A percentile compares a stretch with the other conserved stretches of the same genome.
These are phyloP conservation scores for Eptesicus fuscus DNA, from an alignment of 2,113 vertebrate genomes.

Conservation along the genomic window DNA sequence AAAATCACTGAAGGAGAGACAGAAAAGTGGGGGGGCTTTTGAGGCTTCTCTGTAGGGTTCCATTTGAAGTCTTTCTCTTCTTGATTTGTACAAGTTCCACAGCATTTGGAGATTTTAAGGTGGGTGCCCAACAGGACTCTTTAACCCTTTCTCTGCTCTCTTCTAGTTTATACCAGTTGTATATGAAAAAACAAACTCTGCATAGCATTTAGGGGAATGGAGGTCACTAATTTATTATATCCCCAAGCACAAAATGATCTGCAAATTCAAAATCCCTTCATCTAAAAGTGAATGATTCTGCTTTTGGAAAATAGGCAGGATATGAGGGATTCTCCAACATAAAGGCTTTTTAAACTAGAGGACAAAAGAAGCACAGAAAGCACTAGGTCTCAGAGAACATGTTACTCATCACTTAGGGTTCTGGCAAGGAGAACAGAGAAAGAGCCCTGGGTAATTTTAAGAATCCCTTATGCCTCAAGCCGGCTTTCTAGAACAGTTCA, in stretches of 20 bases:
- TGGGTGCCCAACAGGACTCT: background rate
- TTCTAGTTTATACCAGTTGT: background rate
- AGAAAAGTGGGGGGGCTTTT: background rate
- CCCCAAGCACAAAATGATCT: constrained; percentile 14
- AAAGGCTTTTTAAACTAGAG: constrained; percentile 6
- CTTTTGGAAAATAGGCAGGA: background rate
- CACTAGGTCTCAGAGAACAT: background rate
- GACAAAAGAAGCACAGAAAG: constrained; percentile 12
- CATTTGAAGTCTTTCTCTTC: constrained; percentile 5
- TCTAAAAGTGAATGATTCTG: background rate
- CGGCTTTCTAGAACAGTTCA: background rate
- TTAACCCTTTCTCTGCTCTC: background rate
- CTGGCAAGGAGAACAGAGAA: constrained; percentile 30
- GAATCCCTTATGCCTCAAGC: background rate
- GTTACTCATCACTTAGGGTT: constrained; percentile 7
- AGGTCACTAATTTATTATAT: constrained; percentile 35
- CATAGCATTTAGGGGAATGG: background rate
- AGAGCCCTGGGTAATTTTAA: background rate
- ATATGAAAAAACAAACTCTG: constrained; percentile 26
- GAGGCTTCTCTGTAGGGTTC: background rate
- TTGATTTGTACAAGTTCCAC: background rate
- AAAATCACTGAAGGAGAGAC: background rate
- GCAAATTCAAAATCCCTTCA: background rate
- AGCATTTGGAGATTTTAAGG: constrained; percentile 16
- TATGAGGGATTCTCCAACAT: constrained; percentile 16